These are phyloP conservation scores for Heliangelus exortis DNA, from an alignment of 2,797 vertebrate species.

Conservation along the genomic window DNA sequence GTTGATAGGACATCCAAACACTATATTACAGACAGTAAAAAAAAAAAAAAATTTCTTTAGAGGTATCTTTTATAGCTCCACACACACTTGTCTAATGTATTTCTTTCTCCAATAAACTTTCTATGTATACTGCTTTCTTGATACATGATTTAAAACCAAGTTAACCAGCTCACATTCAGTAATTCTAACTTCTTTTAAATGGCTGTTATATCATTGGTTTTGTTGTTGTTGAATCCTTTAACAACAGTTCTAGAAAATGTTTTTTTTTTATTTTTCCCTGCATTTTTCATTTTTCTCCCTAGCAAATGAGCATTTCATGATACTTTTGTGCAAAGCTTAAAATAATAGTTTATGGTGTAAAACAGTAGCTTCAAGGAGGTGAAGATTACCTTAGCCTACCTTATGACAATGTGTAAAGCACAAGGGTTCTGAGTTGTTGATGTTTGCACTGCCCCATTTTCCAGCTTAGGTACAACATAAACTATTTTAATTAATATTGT, in stretches of 20 bases:
- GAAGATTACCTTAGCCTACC: constrained; percentile 40
- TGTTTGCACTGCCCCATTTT: constrained; percentile 69
- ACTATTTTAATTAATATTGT: constrained; percentile 84
- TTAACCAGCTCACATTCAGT: neutral
- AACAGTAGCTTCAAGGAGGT: constrained; percentile 18
- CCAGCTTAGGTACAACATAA: constrained; percentile 77
- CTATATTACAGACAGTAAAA: neutral
- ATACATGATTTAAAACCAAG: neutral
- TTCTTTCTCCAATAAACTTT: neutral
- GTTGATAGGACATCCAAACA: neutral
- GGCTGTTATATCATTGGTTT: neutral
- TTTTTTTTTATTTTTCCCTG: neutral
- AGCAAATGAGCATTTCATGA: neutral
- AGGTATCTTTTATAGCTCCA: neutral
- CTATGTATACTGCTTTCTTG: neutral
- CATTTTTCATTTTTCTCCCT: neutral
- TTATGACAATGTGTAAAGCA: constrained; percentile 29
- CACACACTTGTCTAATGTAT: neutral
- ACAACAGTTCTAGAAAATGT: neutral
- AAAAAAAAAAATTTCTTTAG: neutral
- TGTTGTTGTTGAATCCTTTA: neutral
- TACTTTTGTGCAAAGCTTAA: neutral
- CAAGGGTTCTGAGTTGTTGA: constrained; percentile 48
- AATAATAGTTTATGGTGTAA: neutral
- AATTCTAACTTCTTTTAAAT: rapidly evolving